Evolutionary conservation across 1,140 invertebrate species (phyloP).

Genomic region (Watersipora subatra): DNA sequence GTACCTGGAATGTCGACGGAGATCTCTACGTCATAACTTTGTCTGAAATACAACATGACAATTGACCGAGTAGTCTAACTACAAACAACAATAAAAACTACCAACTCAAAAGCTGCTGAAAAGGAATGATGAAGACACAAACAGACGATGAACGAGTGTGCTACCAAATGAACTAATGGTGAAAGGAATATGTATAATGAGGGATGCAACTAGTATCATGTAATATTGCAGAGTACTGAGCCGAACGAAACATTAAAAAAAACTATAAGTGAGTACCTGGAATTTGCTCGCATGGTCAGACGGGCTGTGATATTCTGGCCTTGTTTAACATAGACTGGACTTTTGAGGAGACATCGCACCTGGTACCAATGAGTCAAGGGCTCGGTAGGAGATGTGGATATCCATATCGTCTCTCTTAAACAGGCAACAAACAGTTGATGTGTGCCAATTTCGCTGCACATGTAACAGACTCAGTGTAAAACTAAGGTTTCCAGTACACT

Average conservation of each 20-base stretch:
- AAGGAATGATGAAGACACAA: neutral
- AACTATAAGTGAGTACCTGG: too few species aligned
- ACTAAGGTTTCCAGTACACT: too few species aligned
- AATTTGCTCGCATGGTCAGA: conserved; percentile 79
- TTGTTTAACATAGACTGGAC: conserved; percentile 84
- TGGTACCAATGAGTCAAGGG: conserved; percentile 99
- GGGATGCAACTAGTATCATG: too few species aligned
- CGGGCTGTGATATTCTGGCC: conserved; percentile 78
- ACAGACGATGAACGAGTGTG: neutral
- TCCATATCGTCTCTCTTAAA: conserved; percentile 68
- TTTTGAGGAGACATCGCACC: conserved; percentile 85
- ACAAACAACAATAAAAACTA: conserved; percentile 24
- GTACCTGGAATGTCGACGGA: conserved; percentile 79
- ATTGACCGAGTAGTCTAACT: too few species aligned
- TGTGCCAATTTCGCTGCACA: too few species aligned
- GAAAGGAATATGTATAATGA: too few species aligned
- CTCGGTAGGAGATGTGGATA: conserved; percentile 95
- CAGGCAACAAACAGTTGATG: too few species aligned
- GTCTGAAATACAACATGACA: conserved; percentile 47
- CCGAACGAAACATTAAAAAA: too few species aligned
- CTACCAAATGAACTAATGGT: too few species aligned
- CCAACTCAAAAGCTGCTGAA: neutral
- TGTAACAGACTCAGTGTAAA: too few species aligned
- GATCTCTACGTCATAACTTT: conserved; percentile 98
- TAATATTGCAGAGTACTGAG: too few species aligned